These are phyloP conservation scores for Tetrapedia diversipes DNA, from an alignment of 2,888 invertebrate species.

Conservation along the genomic window DNA sequence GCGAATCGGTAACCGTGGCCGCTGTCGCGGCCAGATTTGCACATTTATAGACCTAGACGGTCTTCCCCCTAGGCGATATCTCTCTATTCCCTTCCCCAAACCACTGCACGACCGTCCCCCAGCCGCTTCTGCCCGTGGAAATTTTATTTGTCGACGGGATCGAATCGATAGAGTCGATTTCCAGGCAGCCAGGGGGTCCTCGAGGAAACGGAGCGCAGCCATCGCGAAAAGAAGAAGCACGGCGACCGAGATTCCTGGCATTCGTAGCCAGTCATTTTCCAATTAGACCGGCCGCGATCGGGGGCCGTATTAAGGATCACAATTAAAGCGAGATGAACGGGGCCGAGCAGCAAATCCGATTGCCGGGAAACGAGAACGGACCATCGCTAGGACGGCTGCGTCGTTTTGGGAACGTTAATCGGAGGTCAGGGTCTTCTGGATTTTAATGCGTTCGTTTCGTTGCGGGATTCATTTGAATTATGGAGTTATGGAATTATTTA, in stretches of 20 bases:
- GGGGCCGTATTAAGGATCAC: slow-evolving; percentile 25
- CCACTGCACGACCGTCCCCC: too few relatives aligned
- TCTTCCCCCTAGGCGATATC: neutral
- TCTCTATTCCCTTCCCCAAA: too few relatives aligned
- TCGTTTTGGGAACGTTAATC: neutral
- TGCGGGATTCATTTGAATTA: too few relatives aligned
- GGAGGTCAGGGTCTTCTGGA: too few relatives aligned
- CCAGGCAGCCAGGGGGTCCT: neutral
- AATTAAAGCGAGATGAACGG: slow-evolving; percentile 45
- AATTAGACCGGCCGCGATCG: slow-evolving; percentile 28
- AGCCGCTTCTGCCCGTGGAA: neutral
- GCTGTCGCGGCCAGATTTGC: slow-evolving; percentile 29
- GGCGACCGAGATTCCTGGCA: slow-evolving; percentile 5
- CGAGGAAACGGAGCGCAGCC: neutral
- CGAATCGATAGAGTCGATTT: slow-evolving; percentile 1
- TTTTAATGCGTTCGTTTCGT: too few relatives aligned
- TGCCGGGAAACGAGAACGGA: neutral
- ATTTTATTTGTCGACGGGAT: slow-evolving; percentile 26
- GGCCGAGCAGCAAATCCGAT: slow-evolving; percentile 1
- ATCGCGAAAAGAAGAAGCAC: neutral
- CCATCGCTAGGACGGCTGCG: neutral
- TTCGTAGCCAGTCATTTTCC: slow-evolving; percentile 40
- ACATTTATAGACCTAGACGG: slow-evolving; percentile 23
- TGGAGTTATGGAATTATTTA: too few relatives aligned
- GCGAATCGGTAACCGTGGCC: neutral